A percentile compares a stretch with the other conserved stretches of the same genome.
These are phyloP conservation scores for Urocitellus parryii DNA, from an alignment of 2,113 vertebrate species.

Conservation along the genomic window DNA sequence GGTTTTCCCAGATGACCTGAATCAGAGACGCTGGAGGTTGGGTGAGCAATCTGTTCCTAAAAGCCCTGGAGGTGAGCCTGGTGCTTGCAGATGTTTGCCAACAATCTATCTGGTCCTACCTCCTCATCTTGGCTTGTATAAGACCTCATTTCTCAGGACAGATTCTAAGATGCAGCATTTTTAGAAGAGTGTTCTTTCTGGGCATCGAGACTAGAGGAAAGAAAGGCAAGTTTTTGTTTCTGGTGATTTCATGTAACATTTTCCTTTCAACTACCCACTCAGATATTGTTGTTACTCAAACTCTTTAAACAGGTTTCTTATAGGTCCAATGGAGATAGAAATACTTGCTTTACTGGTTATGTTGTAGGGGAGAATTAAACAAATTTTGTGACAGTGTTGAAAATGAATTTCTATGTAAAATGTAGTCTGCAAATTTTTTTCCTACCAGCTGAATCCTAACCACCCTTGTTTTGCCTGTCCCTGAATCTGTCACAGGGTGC, in stretches of 20 bases:
- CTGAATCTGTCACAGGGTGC: background rate
- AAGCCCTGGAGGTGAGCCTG: background rate
- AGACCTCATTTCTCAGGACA: background rate
- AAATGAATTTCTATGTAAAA: background rate
- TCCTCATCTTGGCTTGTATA: background rate
- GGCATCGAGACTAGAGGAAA: background rate
- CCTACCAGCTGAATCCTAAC: background rate
- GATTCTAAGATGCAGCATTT: background rate
- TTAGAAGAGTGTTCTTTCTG: background rate
- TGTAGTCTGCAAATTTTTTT: background rate
- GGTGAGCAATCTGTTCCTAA: background rate
- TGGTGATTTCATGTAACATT: background rate
- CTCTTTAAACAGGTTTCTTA: background rate
- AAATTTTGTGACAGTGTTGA: too few species aligned
- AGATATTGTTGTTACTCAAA: background rate
- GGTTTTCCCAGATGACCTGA: background rate
- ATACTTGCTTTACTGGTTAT: background rate
- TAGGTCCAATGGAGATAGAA: background rate
- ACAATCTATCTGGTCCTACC: background rate
- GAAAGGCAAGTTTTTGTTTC: background rate
- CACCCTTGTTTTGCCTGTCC: background rate
- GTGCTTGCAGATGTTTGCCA: background rate
- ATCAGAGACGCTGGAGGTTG: background rate
- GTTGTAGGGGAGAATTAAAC: background rate
- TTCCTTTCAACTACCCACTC: background rate